Evolutionary conservation across 2,888 invertebrate species (phyloP).

Genomic region (Ctenicera cuprea): DNA sequence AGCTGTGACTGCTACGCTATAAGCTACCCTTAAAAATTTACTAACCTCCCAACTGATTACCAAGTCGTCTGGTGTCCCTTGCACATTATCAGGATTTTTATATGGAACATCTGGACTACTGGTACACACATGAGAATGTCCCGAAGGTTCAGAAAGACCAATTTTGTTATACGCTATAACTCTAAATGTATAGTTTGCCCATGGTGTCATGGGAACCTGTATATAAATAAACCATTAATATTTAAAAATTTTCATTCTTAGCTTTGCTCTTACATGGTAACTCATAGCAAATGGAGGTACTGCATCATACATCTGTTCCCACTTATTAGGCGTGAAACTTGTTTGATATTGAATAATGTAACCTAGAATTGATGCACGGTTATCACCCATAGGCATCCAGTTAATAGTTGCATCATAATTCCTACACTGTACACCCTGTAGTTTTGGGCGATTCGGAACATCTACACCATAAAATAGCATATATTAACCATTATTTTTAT

Average conservation of each 20-base stretch:
- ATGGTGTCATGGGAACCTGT: slow-evolving; percentile 83
- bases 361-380: slow-evolving; percentile 94
- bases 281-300: slow-evolving; percentile 86
- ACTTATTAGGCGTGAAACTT: slow-evolving; percentile 92
- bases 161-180: slow-evolving; percentile 95
- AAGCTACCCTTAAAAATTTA: slow-evolving; percentile 60
- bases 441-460: slow-evolving; percentile 90
- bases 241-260: neutral
- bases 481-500: too few species aligned
- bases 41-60: slow-evolving; percentile 95
- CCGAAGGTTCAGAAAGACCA: slow-evolving; percentile 91
- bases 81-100: slow-evolving; percentile 95
- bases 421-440: slow-evolving; percentile 82
- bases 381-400: slow-evolving; percentile 96
- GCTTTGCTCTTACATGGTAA: slow-evolving; percentile 74
- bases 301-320: slow-evolving; percentile 86
- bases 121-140: slow-evolving; percentile 88
- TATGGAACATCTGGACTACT: slow-evolving; percentile 92
- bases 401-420: slow-evolving; percentile 83
- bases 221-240: neutral
- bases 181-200: slow-evolving; percentile 97
- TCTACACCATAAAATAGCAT: slow-evolving; percentile 75
- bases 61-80: slow-evolving; percentile 92
- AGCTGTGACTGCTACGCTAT: too few species aligned
- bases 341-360: slow-evolving; percentile 96